phyloP scores from a whole-genome alignment of 2,797 vertebrate genomes.

The Sylvia borin region DNA sequence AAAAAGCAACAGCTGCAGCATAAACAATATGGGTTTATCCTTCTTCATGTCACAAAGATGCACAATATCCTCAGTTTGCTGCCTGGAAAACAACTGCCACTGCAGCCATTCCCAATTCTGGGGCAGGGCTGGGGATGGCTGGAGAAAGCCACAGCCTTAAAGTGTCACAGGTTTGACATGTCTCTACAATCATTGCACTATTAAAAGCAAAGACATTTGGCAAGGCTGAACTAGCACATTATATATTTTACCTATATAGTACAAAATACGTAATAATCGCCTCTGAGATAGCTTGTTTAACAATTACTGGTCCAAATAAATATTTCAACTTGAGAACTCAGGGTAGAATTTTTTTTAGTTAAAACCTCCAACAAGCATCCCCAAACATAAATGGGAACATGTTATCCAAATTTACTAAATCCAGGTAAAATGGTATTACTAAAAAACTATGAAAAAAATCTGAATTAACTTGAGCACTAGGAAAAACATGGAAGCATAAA shows the following conservation, averaged over 20 bases:
- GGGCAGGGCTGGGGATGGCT: neutral
- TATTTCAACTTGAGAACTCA: slow-evolving; percentile 27
- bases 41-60: slow-evolving; percentile 34
- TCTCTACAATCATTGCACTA: slow-evolving; percentile 65
- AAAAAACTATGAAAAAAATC: slow-evolving; percentile 64
- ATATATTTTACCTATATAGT: slow-evolving; percentile 44
- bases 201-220: slow-evolving; percentile 56
- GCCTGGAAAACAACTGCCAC: slow-evolving; percentile 16
- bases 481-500: slow-evolving; percentile 68
- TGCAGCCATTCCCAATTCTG: neutral
- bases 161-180: slow-evolving; percentile 56
- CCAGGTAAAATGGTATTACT: slow-evolving; percentile 59
- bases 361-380: slow-evolving; percentile 48
- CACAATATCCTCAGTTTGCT: slow-evolving; percentile 1
- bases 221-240: slow-evolving; percentile 58
- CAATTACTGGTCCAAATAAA: slow-evolving; percentile 62
- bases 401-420: slow-evolving; percentile 37
- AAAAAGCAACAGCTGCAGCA: slow-evolving; percentile 31
- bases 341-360: slow-evolving; percentile 50
- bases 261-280: slow-evolving; percentile 52
- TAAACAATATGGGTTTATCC: neutral
- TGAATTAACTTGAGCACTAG: slow-evolving; percentile 62
- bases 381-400: slow-evolving; percentile 42
- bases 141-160: slow-evolving; percentile 63
- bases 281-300: slow-evolving; percentile 58